These are phyloP conservation scores for Drosophila azteca DNA, from an alignment of 1,140 invertebrate species.

Conservation along the genomic window DNA sequence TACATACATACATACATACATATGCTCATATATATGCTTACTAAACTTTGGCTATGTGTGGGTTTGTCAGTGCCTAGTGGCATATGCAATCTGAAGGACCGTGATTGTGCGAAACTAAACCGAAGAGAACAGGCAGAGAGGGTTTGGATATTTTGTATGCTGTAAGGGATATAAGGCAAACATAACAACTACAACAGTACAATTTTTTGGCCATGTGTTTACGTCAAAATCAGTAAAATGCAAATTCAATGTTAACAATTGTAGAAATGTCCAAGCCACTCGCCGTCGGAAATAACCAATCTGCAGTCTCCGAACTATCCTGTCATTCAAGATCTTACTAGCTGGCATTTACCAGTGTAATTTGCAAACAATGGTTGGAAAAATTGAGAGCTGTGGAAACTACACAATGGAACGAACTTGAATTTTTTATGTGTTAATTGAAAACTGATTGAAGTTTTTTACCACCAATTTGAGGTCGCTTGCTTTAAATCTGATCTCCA, in stretches of 20 bases:
- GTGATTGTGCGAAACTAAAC: constrained; percentile 40
- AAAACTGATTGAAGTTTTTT: too few relatives aligned
- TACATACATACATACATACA: too few relatives aligned
- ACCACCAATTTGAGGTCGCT: too few relatives aligned
- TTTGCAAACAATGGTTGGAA: too few relatives aligned
- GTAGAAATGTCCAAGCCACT: constrained; percentile 31
- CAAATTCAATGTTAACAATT: constrained; percentile 53
- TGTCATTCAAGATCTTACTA: too few relatives aligned
- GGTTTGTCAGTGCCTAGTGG: constrained; percentile 12
- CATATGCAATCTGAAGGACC: constrained; percentile 27
- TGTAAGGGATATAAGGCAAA: constrained; percentile 39
- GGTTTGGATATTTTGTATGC: too few relatives aligned
- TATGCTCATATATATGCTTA: neutral
- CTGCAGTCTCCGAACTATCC: too few relatives aligned
- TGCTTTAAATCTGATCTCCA: too few relatives aligned
- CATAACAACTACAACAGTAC: constrained; percentile 20
- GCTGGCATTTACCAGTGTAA: too few relatives aligned
- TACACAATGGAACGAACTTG: too few relatives aligned
- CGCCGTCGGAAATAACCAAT: neutral
- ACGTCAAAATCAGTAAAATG: constrained; percentile 56
- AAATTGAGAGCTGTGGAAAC: too few relatives aligned
- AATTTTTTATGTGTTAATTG: too few relatives aligned
- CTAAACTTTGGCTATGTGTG: constrained; percentile 8
- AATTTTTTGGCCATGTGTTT: constrained; percentile 57
- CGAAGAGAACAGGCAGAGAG: neutral